Evolutionary conservation across 2,888 invertebrate species (phyloP), one percentile per base, ranked within the genome.

Genomic region (Willowsia nigromaculata): DNA sequence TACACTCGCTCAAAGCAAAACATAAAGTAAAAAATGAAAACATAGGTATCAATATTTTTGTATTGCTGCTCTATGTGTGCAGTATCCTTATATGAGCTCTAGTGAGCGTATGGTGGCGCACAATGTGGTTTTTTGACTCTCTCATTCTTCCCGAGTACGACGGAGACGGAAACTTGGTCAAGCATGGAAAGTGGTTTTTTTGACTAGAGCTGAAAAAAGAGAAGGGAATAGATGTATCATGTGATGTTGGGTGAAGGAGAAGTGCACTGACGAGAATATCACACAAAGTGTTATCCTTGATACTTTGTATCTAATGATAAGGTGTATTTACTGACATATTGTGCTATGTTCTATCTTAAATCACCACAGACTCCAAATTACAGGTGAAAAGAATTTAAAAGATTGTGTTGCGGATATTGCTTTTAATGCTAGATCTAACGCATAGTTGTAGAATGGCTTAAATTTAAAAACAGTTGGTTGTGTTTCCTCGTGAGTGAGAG

Each of bases 161-260:
- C 37, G 37, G 37, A 80, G 37, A 33, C 11, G 62, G 40, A 50
- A 74, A 83, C 40, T 88, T 88, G 88, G 82, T 68, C 88, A 84
- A 84, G 78, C 88, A 33, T 68, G 80, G 88, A 88, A 88, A 88
- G 84, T 88, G 84, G 59, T 88, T 84, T 84, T n/a, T 81, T 62
- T 71, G 74, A 76, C 74, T 76, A 43, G 27, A 56, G 43, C 56
- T 43, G n/a, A 59, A 81, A 25, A 56, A 56, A 56, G 53, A 53
- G 53, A n/a, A 18, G 56, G 27, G 27, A 59, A 30, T 59, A 30
- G 30, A 59, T 59, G 59, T 30, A 59, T 59, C 59, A 59, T 59
- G 59, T 30, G 59, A 59, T 18, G 59, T 59, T 50, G 50, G 6
- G 18, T 4, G 43, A 30, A 18, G n/a, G 15, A 33, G 9, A 80